These are phyloP conservation scores for Sinohyriopsis cumingii DNA, from an alignment of 2,888 invertebrate species.

Conservation along the genomic window DNA sequence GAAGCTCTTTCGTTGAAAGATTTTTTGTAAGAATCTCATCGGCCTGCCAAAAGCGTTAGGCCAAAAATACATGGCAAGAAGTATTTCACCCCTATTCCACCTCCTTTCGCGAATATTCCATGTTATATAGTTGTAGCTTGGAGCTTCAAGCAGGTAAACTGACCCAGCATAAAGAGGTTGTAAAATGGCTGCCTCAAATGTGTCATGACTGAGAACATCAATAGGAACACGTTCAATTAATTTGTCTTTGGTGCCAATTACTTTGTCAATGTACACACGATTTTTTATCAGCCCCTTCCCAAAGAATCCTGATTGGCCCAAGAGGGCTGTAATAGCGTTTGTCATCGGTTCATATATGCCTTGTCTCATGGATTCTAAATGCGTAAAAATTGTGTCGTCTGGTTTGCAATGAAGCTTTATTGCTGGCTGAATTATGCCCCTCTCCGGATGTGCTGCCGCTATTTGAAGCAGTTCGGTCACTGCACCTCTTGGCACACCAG, in stretches of 20 bases:
- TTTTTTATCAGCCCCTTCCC: slow-evolving; percentile 64
- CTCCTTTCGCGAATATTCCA: slow-evolving; percentile 63
- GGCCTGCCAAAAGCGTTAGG: slow-evolving; percentile 52
- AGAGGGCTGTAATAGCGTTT: slow-evolving; percentile 54
- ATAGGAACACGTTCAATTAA: slow-evolving; percentile 61
- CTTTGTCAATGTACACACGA: slow-evolving; percentile 57
- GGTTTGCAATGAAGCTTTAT: slow-evolving; percentile 53
- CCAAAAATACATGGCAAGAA: slow-evolving; percentile 63
- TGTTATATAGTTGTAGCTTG: slow-evolving; percentile 61
- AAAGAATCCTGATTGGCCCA: slow-evolving; percentile 60
- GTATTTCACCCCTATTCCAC: slow-evolving; percentile 63
- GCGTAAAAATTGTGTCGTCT: slow-evolving; percentile 63
- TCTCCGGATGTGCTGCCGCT: slow-evolving; percentile 60
- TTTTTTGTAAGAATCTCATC: slow-evolving; percentile 55
- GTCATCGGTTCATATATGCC: slow-evolving; percentile 60
- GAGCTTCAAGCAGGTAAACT: slow-evolving; percentile 55
- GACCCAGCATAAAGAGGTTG: slow-evolving; percentile 58
- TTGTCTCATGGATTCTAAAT: slow-evolving; percentile 60
- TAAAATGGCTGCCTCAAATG: slow-evolving; percentile 62
- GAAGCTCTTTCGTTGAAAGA: slow-evolving; percentile 53
- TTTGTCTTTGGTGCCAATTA: slow-evolving; percentile 54
- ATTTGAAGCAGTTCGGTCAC: slow-evolving; percentile 55
- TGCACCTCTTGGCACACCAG: slow-evolving; percentile 52
- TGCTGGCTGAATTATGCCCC: slow-evolving; percentile 62
- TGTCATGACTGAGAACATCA: slow-evolving; percentile 65